Base-by-base conservation (phyloP, 2,113 vertebrate genomes). In the Nematolebias whitei region DNA sequence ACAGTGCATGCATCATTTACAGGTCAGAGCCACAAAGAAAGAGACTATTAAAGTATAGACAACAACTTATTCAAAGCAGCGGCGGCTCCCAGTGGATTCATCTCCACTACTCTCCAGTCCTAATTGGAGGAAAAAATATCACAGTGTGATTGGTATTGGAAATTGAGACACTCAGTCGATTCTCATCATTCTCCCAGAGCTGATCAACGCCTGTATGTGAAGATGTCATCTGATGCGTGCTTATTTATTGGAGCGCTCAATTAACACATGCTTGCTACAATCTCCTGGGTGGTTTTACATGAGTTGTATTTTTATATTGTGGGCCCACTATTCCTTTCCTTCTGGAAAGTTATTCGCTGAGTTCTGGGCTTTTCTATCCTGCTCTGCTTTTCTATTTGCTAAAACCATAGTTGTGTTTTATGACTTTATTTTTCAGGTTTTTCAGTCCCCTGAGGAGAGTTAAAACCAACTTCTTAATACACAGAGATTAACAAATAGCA, bases 71-170 rank as follows among this genome's bases (percentile, higher is more conserved):
- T 87, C 70, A 80, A 85, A 87, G 66, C 67, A 75, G 55, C 80
- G 67, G 29, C 62, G 54, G 63, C 60, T 83, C 87, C 80, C 82
- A 54, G 67, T 69, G 79, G 85, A 86, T 81, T 83, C 58, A 68
- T 81, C 80, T 85, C 68, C 56, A 55, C 68, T 61, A 56, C 64
- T 65, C 66, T 63, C 61, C 57, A 52, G 48, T 62, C 77, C 68
- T 89, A 87, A 89, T 88, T 88, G 82, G 71, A 79, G 58, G 78
- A 64, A 72, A 65, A 80, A 80, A 88, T 85, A 80, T 82, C 85
- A 78, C 79, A 73, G 72, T 79, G 80, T 79, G 84, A 88, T 87
- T 85, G 85, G 81, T 77, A 85, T 85, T 86, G 79, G 81, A 90
- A 82, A 86, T 82, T 80, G 70, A 85, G 78, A 71, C 71, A 67